Conservation (phyloP, 2,888 invertebrate species). For the Eupeodes latifasciatus region DNA sequence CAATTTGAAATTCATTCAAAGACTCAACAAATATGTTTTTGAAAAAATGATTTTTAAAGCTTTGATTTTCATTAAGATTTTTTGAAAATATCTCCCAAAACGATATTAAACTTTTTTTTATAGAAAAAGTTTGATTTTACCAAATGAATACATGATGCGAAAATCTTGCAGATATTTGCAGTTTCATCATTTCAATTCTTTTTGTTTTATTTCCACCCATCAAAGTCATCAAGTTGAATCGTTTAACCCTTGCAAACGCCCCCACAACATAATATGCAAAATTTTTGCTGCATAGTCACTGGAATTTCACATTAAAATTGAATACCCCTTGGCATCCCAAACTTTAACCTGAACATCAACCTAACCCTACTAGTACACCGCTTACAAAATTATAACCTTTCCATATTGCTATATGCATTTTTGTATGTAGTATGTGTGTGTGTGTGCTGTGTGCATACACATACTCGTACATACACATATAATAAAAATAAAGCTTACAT, state of each 20-base stretch:
- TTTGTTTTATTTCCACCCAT: slow-evolving; percentile 10
- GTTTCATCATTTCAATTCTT: slow-evolving; percentile 9
- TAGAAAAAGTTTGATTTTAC: slow-evolving; percentile 6
- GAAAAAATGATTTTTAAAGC: background rate
- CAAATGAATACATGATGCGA: background rate
- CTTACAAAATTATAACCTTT: slow-evolving; percentile 33
- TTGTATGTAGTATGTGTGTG: background rate
- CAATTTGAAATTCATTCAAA: too few species aligned
- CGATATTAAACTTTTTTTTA: background rate
- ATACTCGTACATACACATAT: background rate
- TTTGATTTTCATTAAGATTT: background rate
- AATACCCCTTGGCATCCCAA: slow-evolving; percentile 28
- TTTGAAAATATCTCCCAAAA: background rate
- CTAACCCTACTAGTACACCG: background rate
- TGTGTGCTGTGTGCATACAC: background rate
- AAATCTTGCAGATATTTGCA: slow-evolving; percentile 41
- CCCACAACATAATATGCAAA: slow-evolving; percentile 47
- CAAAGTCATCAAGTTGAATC: slow-evolving; percentile 55
- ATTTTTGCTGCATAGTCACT: slow-evolving; percentile 58
- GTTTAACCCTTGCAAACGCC: slow-evolving; percentile 32
- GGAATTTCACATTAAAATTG: slow-evolving; percentile 60
- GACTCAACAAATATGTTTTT: too few species aligned
- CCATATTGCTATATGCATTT: slow-evolving; percentile 35
- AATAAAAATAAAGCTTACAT: slow-evolving; percentile 54
- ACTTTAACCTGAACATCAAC: slow-evolving; percentile 4